Evolutionary conservation across 2,888 invertebrate species (phyloP), one percentile per base, ranked within the genome.

Genomic region (Hirtodrosophila confusa): DNA sequence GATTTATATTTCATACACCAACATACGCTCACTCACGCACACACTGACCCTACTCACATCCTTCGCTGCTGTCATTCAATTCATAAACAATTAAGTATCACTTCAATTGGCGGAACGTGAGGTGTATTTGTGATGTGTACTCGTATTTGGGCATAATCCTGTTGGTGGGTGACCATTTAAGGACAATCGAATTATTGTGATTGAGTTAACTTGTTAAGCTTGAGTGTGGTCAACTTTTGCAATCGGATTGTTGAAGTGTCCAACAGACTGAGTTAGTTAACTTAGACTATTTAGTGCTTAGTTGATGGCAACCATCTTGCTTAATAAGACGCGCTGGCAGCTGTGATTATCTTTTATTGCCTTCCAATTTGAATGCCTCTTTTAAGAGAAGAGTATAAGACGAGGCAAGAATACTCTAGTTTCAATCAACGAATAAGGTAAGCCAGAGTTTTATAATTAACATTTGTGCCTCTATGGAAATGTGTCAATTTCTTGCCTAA

Each of bases 81-180:
- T 70, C 85, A 85, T 87, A 82, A 85, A 63, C 82, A 87, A 82
- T 82, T 82, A 85, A 85, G 73, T 75, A 62, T 35, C 77, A 65
- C 64, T 66, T 73, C 27, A 60, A 61, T 54, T 62, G 67, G 33
- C 45, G 47, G 45, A 29, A 72, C 77, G 74, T 75, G 74, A 53
- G 56, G 23, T 47, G 61, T 58, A 12, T 48, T 51, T 45, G 33
- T 17, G 41, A 57, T 51, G 29, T 55, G 24, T 7, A 29, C n/a
- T 23, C 17, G 6, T 10, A 36, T 8, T 33, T 44, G 45, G 44
- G 54, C 55, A 55, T 49, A 17, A 2, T 17, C 17, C 17, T 17
- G 17, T 17, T 17, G 17, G 17, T 17, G 50, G 47, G 24, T 9
- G 41, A 53, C 39, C 58, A 61, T 66, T 51, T 74, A 56, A 60